Conservation (phyloP, 2,888 invertebrate genomes). For the Clepsis dumicolana region DNA sequence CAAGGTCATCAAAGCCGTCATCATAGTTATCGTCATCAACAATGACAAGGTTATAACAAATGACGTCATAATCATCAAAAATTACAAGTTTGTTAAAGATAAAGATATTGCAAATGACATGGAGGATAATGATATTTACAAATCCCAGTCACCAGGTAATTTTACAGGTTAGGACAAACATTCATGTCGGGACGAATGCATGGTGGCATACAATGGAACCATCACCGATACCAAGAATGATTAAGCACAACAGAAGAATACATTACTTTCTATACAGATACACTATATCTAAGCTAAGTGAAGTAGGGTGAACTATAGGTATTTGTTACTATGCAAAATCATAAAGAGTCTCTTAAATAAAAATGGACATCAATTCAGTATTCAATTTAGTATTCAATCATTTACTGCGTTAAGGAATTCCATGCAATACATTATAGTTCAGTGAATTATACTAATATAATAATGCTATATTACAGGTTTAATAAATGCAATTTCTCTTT, state of each 20-base stretch:
- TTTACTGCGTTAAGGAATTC: too few relatives aligned
- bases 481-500: too few relatives aligned
- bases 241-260: conserved; percentile 80
- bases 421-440: too few relatives aligned
- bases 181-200: conserved; percentile 61
- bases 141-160: conserved; percentile 28
- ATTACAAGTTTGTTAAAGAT: neutral
- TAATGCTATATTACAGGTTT: too few relatives aligned
- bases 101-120: conserved; percentile 25
- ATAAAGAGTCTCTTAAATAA: too few relatives aligned
- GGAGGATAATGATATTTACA: conserved; percentile 35
- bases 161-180: conserved; percentile 59
- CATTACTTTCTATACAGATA: conserved; percentile 63
- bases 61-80: too few relatives aligned
- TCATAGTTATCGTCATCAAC: too few relatives aligned
- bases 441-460: too few relatives aligned
- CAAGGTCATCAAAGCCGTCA: conserved; percentile 27
- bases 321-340: conserved; percentile 37
- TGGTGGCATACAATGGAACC: conserved; percentile 76
- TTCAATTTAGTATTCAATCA: too few relatives aligned
- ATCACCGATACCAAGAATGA: conserved; percentile 86
- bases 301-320: conserved; percentile 47
- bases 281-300: conserved; percentile 48
- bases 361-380: too few relatives aligned
- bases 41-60: too few relatives aligned